Base-by-base conservation (phyloP, 2,888 invertebrate species). In the Mellilla xanthometata region DNA sequence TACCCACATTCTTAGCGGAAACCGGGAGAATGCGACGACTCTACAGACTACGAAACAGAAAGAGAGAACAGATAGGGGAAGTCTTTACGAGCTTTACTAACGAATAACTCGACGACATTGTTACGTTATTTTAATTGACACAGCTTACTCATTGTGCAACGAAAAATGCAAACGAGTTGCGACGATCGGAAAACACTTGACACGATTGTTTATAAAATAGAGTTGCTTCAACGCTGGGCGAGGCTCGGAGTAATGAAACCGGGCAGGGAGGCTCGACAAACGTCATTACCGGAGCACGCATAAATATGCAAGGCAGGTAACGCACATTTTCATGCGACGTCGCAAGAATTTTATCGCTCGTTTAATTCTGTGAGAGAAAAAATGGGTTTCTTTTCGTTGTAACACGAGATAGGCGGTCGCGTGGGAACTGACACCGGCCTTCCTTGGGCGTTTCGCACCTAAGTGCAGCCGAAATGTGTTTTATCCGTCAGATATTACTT, bases 261-360 rank as follows among this genome's bases (percentile, higher is more conserved):
- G 71, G 72, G 70, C 69, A 65, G 69, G 69, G 63, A 73, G 75
- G 73, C 79, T 81, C 83, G 70, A 76, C 86, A 86, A 88, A 86
- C 82, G 84, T 89, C 87, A 89, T 89, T 88, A 89, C 86, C 72
- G 72, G 72, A 79, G 69, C 78, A 82, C 85, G 78, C 84, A 88
- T 89, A 88, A 89, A 86, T 88, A 89, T 89, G 89, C 89, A 88
- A 83, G 89, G 77, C 89, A 87, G 87, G 89, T 88, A 84, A 87
- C 86, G 87, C 83, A 88, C 87, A 88, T 89, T 89, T 89, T 87
- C 87, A 87, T 85, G 88, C 82, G 86, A 89, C 89, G 86, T 85
- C 85, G 82, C 85, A 79, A 82, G 89, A 89, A 89, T 89, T 87
- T 89, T 89, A 88, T 89, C 88, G 84, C 80, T 74, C 82, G 85